Evolutionary conservation across 2,888 invertebrate species (phyloP).

Genomic region (Capitulum mitella): DNA sequence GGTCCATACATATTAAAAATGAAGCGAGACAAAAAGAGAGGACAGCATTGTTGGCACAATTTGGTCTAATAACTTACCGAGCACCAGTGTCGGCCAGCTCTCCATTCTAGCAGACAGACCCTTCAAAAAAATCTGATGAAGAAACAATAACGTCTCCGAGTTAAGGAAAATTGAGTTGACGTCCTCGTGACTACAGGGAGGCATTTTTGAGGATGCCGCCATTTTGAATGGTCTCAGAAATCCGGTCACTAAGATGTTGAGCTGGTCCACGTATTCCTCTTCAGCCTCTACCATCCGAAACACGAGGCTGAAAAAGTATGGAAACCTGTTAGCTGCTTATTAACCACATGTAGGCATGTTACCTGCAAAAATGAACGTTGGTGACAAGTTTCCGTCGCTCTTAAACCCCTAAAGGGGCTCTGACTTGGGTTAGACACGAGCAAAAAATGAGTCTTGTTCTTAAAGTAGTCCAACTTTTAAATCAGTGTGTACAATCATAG

Average conservation of each 20-base stretch:
- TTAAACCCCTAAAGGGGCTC: no score
- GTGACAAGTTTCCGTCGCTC: no score
- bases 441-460: no score
- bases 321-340: no score
- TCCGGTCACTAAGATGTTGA: constrained; percentile 75
- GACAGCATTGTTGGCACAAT: no score
- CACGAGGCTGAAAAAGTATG: constrained; percentile 55
- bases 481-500: no score
- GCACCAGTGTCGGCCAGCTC: constrained; percentile 85
- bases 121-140: constrained; percentile 89
- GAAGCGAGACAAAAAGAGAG: not conserved
- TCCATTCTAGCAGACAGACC: constrained; percentile 84
- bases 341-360: no score
- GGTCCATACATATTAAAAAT: not conserved
- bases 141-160: constrained; percentile 82
- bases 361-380: no score
- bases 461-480: no score
- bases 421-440: no score
- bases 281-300: constrained; percentile 89
- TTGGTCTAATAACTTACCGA: constrained; percentile 58
- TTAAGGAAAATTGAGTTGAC: constrained; percentile 90
- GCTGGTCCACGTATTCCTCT: constrained; percentile 84
- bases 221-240: constrained; percentile 84
- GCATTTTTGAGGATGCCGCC: constrained; percentile 86
- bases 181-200: constrained; percentile 85